Conservation (phyloP, 2,797 vertebrate genomes). For the Mus caroli region DNA sequence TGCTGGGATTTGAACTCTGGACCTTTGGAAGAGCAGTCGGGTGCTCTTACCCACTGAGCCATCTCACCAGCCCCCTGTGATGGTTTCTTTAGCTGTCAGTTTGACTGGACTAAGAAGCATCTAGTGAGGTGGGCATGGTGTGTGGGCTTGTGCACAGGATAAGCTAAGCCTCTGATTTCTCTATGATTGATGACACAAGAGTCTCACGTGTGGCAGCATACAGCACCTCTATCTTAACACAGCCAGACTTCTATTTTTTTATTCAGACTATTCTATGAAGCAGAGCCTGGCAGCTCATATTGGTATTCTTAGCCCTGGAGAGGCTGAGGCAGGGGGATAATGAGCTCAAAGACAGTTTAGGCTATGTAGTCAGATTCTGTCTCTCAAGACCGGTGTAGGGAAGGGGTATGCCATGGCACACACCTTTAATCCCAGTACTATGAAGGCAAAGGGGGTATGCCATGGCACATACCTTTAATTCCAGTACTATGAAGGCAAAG, state of each 20-base stretch:
- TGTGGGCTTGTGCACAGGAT: not conserved
- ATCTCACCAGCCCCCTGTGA: too few relatives aligned
- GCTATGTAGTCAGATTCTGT: not conserved
- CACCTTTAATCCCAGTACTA: not conserved
- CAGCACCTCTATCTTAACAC: not conserved
- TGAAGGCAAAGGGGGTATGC: not conserved
- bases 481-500: too few relatives aligned
- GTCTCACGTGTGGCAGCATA: not conserved
- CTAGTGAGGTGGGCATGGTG: not conserved
- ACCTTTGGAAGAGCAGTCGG: too few relatives aligned
- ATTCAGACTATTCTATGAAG: not conserved
- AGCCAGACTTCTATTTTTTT: not conserved
- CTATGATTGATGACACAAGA: not conserved
- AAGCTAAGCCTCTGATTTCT: not conserved
- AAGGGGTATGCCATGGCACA: accelerated
- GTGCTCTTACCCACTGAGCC: too few relatives aligned
- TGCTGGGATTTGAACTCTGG: too few relatives aligned
- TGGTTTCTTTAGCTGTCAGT: not conserved
- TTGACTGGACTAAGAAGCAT: not conserved
- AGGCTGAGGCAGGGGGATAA: not conserved
- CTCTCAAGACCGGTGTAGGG: not conserved
- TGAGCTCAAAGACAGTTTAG: not conserved
- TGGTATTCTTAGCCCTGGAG: not conserved
- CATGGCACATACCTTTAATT: not conserved
- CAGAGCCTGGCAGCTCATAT: too few relatives aligned